Evolutionary conservation across 1,140 invertebrate species (phyloP), one percentile per base, ranked within the genome.

Genomic region (Nasonia giraulti): DNA sequence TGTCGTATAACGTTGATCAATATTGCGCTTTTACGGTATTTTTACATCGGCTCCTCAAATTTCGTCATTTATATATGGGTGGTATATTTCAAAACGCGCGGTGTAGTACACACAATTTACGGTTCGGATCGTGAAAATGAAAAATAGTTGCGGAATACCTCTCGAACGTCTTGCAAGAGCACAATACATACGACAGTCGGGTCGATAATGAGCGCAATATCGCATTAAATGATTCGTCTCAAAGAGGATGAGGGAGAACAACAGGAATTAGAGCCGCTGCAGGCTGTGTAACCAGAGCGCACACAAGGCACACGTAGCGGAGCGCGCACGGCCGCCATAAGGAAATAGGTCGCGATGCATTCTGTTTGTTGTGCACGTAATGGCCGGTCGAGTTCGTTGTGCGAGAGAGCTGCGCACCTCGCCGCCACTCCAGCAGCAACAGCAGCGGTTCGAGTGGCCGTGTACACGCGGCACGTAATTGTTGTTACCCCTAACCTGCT

Each of bases 311-410:
- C 27, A 23, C 40, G 73, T 74, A 74, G 50, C 40, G 27, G 27
- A 27, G 10, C 55, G 17, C 17, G n/a, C 17, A 62, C 55, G 55
- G 2, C 6, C 17, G 20, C 55, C 20, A 62, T 62, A n/a, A 76
- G 73, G 33, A 83, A 83, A 76, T 76, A 47, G 55, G 50, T 83
- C 55, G 33, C 33, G 73, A 44, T 75, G 20, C 50, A 23, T 73
- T 73, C 44, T 33, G 71, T 82, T 62, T 75, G 80, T 33, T 75
- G 80, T 33, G 37, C 68, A 40, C 37, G 40, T 73, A 81, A 81
- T 66, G 71, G 10, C 33, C 47, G 31, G 23, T 69, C 14, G 44
- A 68, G 80, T 81, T 33, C 31, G 44, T 73, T n/a, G 68, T 47
- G 40, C 20, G 23, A 50, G 55, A n/a, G 55, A 62, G 20, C 20